A percentile compares a stretch with the other conserved stretches of the same genome.
Conservation (phyloP, 2,888 invertebrate genomes). For the Lepidocyrtoides sp. region DNA sequence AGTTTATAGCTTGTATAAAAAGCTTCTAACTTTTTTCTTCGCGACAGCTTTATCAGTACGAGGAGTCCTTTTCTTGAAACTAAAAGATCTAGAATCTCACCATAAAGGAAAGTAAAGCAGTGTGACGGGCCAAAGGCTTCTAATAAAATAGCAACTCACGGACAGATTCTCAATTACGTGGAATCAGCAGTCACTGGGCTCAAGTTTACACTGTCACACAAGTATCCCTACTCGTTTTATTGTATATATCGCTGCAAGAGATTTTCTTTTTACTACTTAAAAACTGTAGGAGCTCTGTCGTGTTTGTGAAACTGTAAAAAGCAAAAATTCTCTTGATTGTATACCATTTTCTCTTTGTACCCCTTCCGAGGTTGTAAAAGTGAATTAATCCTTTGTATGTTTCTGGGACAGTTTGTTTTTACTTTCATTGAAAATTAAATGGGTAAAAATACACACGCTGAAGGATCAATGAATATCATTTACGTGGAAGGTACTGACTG, state of each 20-base stretch:
- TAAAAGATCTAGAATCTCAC: not conserved
- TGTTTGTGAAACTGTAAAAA: too few relatives aligned
- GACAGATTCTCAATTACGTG: slow-evolving; percentile 68
- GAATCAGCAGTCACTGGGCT: slow-evolving; percentile 68
- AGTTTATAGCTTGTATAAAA: not conserved
- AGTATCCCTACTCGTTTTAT: slow-evolving; percentile 56
- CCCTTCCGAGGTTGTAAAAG: not conserved
- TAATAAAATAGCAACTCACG: slow-evolving; percentile 61
- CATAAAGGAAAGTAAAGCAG: slow-evolving; percentile 13
- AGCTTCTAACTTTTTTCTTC: not conserved
- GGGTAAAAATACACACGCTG: not conserved
- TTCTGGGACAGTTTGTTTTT: not conserved
- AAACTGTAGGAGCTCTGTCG: too few relatives aligned
- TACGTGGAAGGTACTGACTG: too few relatives aligned
- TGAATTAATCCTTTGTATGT: not conserved
- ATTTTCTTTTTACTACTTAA: slow-evolving; percentile 18
- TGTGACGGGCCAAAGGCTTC: slow-evolving; percentile 33
- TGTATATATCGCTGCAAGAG: not conserved
- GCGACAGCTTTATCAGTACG: not conserved
- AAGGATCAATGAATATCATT: too few relatives aligned
- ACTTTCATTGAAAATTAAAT: not conserved
- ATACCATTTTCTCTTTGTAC: slow-evolving; percentile 3
- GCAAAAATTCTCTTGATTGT: slow-evolving; percentile 15
- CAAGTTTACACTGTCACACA: slow-evolving; percentile 63
- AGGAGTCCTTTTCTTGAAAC: slow-evolving; percentile 8